A percentile compares a stretch with the other conserved stretches of the same genome.
Conservation (phyloP, 1,140 invertebrate species). For the Drosophila insularis region DNA sequence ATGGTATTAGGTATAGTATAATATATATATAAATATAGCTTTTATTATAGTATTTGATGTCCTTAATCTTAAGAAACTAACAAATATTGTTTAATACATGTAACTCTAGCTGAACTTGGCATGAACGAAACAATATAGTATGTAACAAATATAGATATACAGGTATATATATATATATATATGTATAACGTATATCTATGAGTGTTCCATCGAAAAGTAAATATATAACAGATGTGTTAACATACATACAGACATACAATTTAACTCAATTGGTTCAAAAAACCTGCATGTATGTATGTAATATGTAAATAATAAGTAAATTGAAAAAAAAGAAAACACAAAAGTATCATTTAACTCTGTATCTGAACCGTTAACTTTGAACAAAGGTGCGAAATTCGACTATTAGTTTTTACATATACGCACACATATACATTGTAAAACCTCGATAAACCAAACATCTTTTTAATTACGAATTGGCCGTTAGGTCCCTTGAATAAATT, state of each 20-base stretch:
- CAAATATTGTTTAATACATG: conserved; percentile 4
- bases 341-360: conserved; percentile 37
- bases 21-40: background rate
- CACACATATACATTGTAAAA: too few relatives aligned
- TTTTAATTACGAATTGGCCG: too few relatives aligned
- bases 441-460: too few relatives aligned
- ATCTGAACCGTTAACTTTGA: conserved; percentile 48
- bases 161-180: conserved; percentile 18
- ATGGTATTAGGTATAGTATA: background rate
- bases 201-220: background rate
- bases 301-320: conserved; percentile 10
- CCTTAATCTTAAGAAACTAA: conserved; percentile 9
- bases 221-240: background rate
- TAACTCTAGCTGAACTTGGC: conserved; percentile 7
- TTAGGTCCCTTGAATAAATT: too few relatives aligned
- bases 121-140: conserved; percentile 12
- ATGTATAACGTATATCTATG: background rate
- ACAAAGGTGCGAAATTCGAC: conserved; percentile 54
- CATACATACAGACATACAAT: background rate
- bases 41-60: background rate
- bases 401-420: background rate
- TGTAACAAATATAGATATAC: conserved; percentile 36
- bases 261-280: too few relatives aligned
- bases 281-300: background rate
- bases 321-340: conserved; percentile 14